phyloP scores from a whole-genome alignment of 2,797 vertebrate species.

The Streptopelia turtur region DNA sequence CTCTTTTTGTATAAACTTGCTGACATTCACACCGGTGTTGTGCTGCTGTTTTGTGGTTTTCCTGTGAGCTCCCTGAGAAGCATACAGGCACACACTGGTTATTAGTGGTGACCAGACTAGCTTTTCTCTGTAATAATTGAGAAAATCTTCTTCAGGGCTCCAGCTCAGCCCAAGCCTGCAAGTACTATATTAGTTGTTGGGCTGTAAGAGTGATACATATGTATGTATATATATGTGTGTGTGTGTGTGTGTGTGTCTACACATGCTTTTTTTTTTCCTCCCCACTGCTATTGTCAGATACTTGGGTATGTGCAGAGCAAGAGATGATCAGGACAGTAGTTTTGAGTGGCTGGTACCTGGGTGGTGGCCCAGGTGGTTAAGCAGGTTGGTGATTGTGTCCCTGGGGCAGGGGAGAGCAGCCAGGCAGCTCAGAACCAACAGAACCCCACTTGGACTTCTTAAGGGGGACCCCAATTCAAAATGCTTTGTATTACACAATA shows the following conservation, averaged over 20 bases:
- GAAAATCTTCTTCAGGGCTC: neutral
- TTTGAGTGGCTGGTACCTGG: neutral
- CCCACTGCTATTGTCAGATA: neutral
- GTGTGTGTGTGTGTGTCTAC: neutral
- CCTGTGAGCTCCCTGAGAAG: neutral
- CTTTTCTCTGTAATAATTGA: neutral
- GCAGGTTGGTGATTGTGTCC: neutral
- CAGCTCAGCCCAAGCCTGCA: neutral
- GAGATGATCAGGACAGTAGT: neutral
- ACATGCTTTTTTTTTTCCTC: fast-evolving
- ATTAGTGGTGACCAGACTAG: neutral
- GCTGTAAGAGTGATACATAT: neutral
- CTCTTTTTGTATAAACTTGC: neutral
- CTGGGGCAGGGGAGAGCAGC: neutral
- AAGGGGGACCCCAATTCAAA: neutral
- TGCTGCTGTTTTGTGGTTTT: neutral
- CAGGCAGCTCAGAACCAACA: neutral
- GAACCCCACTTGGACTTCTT: neutral
- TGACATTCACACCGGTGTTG: fast-evolving
- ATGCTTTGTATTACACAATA: neutral
- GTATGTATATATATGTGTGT: neutral
- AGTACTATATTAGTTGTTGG: neutral
- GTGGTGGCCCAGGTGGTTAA: neutral
- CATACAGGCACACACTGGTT: neutral
- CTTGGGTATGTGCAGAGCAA: neutral